Evolutionary conservation across 2,797 vertebrate species (phyloP).

Genomic region (Phyllotis vaccarum): DNA sequence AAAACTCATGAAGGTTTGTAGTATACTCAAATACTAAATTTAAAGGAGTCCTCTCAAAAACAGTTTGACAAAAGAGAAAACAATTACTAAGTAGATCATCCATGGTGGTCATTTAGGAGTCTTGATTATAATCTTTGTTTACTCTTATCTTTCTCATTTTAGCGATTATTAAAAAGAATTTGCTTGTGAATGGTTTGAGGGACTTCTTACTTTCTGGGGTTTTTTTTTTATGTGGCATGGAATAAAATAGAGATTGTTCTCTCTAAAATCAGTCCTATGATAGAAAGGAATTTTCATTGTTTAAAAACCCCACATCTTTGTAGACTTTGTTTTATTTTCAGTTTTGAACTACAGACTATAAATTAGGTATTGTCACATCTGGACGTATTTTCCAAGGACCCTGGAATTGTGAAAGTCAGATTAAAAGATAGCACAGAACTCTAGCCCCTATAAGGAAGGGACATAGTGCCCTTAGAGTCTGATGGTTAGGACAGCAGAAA

Average conservation of each 20-base stretch:
- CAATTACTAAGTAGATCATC: not conserved
- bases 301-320: not conserved
- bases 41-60: not conserved
- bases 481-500: not conserved
- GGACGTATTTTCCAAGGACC: not conserved
- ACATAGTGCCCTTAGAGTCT: accelerated
- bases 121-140: not conserved
- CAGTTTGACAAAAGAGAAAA: not conserved
- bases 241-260: not conserved
- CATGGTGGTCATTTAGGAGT: no score
- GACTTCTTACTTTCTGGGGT: not conserved
- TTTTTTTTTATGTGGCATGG: not conserved
- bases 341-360: not conserved
- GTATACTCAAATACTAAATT: not conserved
- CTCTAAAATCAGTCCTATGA: constrained; percentile 3
- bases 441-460: not conserved
- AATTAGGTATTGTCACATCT: not conserved
- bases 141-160: not conserved
- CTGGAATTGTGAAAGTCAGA: not conserved
- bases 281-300: constrained; percentile 8
- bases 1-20: not conserved
- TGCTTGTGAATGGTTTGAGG: not conserved
- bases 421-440: not conserved
- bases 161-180: not conserved
- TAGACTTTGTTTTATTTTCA: not conserved